phyloP scores from a whole-genome alignment of 1,140 invertebrate species.

The Chymomyza costata region DNA sequence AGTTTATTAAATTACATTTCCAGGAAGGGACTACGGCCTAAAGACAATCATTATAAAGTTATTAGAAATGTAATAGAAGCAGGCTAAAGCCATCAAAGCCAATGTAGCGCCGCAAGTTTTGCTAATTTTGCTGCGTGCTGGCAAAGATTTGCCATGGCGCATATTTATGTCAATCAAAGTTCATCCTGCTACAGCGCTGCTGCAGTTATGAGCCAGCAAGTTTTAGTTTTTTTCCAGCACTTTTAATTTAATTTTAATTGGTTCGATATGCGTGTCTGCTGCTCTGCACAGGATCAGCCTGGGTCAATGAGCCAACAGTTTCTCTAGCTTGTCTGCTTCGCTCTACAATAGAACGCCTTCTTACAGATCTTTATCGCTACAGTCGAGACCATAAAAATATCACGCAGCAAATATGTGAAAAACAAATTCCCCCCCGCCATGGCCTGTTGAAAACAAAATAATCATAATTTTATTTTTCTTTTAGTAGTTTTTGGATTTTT shows the following conservation, averaged over 20 bases:
- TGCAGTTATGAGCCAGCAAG: not conserved
- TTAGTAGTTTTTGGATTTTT: slow-evolving; percentile 19
- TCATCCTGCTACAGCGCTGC: slow-evolving; percentile 16
- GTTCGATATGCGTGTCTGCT: slow-evolving; percentile 20
- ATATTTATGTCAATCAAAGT: slow-evolving; percentile 31
- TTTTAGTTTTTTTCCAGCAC: slow-evolving; percentile 21
- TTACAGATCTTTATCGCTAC: slow-evolving; percentile 22
- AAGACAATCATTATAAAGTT: slow-evolving; percentile 63
- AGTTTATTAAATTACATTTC: slow-evolving; percentile 66
- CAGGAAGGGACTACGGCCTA: slow-evolving; percentile 42
- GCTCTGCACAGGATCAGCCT: slow-evolving; percentile 21
- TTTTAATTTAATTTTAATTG: slow-evolving; percentile 68
- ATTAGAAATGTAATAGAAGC: slow-evolving; percentile 47
- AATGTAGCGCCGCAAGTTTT: slow-evolving; percentile 11
- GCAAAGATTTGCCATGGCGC: slow-evolving; percentile 3
- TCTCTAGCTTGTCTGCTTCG: slow-evolving; percentile 1
- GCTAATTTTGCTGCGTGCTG: slow-evolving; percentile 20
- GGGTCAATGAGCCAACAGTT: slow-evolving; percentile 28
- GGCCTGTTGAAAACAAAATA: slow-evolving; percentile 14
- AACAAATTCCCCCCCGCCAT: slow-evolving; percentile 17
- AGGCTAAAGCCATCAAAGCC: not conserved
- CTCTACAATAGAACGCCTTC: slow-evolving; percentile 4
- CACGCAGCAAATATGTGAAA: slow-evolving; percentile 16
- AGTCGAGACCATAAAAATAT: slow-evolving; percentile 15
- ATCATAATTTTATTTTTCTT: slow-evolving; percentile 33